Evolutionary conservation across 2,888 invertebrate species (phyloP), one percentile per base, ranked within the genome.

Genomic region (Meiosimyza decipiens): DNA sequence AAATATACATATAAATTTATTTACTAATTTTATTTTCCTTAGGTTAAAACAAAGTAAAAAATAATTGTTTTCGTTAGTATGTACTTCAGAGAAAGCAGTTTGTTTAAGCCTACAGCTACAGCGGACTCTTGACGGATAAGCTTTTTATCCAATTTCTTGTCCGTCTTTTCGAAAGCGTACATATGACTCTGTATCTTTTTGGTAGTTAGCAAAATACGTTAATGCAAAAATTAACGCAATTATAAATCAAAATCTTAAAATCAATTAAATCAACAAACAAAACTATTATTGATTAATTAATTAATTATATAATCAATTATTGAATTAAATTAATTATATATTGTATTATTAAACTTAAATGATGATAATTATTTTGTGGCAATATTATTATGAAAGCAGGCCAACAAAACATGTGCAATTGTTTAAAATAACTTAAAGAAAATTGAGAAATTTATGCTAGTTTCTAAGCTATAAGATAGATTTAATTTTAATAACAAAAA

Each of bases 201-300:
- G 70, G 77, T 81, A 81, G 82, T 81, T 81, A 81, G 81, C 80
- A 75, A 81, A 81, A 81, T 81, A 81, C 81, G 81, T 81, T 81
- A 81, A 80, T 77, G 79, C 79, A 78, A 78, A 80, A 80, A 77
- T 80, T 77, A 79, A 73, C 72, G 64, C 73, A 78, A 80, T 79
- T 79, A 77, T 57, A 57, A 67, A 67, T 67, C 67, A 67, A 67
- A 67, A 67, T 57, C 57, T 67, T 67, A 15, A 67, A 67, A 67
- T 67, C 67, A 67, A 67, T 57, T 57, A 57, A 49, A 40, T 9
- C 55, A 22, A 67, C n/a, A 63, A 47, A 50, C 6, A 6, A 40
- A 40, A 50, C 63, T 63, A 47, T 54, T 66, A 54, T 52, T 55
- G 18, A 55, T 33, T n/a, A 9, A 62, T 62, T 60, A 70, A 70